Conservation (phyloP, 1,140 invertebrate species). For the Aradophagus sp. region DNA sequence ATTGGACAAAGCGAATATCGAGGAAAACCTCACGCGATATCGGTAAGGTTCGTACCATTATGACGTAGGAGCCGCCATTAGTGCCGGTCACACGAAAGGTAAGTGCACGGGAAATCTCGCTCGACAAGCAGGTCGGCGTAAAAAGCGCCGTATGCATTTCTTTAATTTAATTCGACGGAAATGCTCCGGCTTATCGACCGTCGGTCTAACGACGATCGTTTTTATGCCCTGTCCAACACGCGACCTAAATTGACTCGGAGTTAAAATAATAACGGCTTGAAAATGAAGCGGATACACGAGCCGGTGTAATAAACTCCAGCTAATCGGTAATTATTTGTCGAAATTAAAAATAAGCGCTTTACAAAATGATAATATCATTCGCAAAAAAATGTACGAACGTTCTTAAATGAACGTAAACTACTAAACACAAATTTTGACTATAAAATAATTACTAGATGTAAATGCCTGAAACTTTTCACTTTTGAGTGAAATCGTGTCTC, state of each 20-base stretch:
- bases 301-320: too few relatives aligned
- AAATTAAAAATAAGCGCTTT: too few relatives aligned
- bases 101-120: slow-evolving; percentile 44
- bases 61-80: slow-evolving; percentile 37
- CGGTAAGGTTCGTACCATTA: slow-evolving; percentile 45
- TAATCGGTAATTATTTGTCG: too few relatives aligned
- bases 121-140: slow-evolving; percentile 20
- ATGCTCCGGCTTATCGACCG: slow-evolving; percentile 21
- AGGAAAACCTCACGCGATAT: slow-evolving; percentile 48
- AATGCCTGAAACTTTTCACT: too few relatives aligned
- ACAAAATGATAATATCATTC: too few relatives aligned
- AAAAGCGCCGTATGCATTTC: slow-evolving; percentile 13
- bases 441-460: too few relatives aligned
- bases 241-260: not conserved
- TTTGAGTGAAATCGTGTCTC: too few relatives aligned
- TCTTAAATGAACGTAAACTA: too few relatives aligned
- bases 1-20: slow-evolving; percentile 47
- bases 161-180: slow-evolving; percentile 35
- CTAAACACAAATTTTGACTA: too few relatives aligned
- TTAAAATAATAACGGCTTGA: too few relatives aligned
- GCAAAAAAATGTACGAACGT: too few relatives aligned
- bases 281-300: too few relatives aligned
- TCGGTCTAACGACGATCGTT: not conserved
- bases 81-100: slow-evolving; percentile 35
- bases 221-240: not conserved